Evolutionary conservation across 2,113 vertebrate species (phyloP), one percentile per base, ranked within the genome.

Genomic region (Meles meles): DNA sequence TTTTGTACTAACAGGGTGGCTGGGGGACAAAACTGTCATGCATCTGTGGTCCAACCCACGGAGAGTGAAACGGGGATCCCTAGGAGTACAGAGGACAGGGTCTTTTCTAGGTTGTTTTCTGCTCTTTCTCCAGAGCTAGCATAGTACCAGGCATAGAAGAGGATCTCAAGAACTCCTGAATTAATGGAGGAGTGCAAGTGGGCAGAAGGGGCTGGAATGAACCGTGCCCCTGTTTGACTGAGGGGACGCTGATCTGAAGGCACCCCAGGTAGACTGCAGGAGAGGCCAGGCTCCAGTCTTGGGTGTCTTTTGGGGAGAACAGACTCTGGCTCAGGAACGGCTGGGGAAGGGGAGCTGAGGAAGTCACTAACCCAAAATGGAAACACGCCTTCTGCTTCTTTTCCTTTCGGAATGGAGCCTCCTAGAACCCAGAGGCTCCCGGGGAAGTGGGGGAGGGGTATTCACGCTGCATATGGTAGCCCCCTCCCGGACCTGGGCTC

Each of bases 381-480:
- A 61, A n/a, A 76, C 49, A 55, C 6, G 3, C 0, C 6, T n/a
- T 61, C 67, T 29, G 10, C 7, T 42, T 25, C 81, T 52, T 42
- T 83, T 83, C 17, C 59, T 57, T 81, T 69, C 49, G 14, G n/a
- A 63, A 44, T 15, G 34, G 21, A 83, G 13, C 13, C 67, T 49
- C 5, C 37, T 34, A n/a, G 82, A 69, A 63, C 7, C n/a, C 47
- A 21, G 10, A 12, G 49, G 21, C 39, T 11, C 14, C 76, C 1
- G 10, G n/a, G 14, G 49, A 42, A 83, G 47, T 25, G 7, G 12
- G 39, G 7, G 12, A 39, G 59, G 14, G 29, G 21, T 7, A 11
- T 59, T 39, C 11, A 3, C 12, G 3, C 0, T 13, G 44, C 20
- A 8, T 6, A n/a, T 5, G 2, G 7, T 0, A 5, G 27, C 49